Base-by-base conservation (phyloP, 2,113 vertebrate genomes). In the Elanoides forficatus region DNA sequence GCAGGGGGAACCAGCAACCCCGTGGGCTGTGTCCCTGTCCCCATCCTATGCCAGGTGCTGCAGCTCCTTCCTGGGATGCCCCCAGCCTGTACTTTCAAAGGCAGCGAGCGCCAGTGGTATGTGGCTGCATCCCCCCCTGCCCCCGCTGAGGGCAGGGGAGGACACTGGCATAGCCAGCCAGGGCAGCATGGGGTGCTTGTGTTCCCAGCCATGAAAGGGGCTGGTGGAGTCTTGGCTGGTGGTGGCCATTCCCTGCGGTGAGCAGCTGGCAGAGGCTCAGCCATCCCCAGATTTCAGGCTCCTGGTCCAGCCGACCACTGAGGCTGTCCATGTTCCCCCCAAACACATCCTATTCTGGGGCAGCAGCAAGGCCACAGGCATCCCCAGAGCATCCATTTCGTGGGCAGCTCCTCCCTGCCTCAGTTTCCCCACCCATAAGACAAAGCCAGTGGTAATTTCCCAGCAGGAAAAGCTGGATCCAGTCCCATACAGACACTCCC, bases 211-310 rank as follows among this genome's bases (percentile, higher is more conserved):
- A 0, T 86, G 90, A 95, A 96, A 80, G 53, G 45, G 80, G 26
- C 43, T 3, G 0, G 40, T 34, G 47, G 14, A 50, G 45, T 11
- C 67, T 72, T 94, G 92, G 90, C 94, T 5, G 0, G 26, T 2
- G 0, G 36, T 2, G 30, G 48, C 62, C 2, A 0, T 13, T 81
- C 63, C 93, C 92, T 2, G 15, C 11, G 1, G 89, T 0, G 26
- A 92, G 92, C 65, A 26, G 60, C 88, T 88, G 81, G 52, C 81
- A 91, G 50, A 81, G 50, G 55, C 45, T 93, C 72, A 60, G 53
- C 34, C 42, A 11, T 36, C 40, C 50, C 40, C 65, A 36, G 0
- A 29, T 56, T 92, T 68, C 66, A 52, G 42, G 47, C 18, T 63
- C 32, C 13, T 0, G 0, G 21, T 20, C 74, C 85, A 88, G 68